phyloP scores from a whole-genome alignment of 2,113 vertebrate species.

The Bothrops jararaca region DNA sequence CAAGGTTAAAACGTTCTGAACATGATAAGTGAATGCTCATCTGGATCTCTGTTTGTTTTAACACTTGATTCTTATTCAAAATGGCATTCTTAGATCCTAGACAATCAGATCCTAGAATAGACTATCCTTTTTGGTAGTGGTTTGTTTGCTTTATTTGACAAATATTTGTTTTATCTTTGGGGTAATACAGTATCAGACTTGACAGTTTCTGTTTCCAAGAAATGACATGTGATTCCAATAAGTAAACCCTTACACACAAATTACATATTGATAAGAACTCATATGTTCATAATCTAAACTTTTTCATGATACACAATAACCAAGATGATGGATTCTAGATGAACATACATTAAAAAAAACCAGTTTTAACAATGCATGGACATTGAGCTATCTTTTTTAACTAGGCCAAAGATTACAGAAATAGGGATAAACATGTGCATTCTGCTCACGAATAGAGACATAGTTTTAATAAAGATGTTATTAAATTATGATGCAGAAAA shows the following conservation, averaged over 20 bases:
- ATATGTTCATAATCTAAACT: neutral
- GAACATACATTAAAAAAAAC: neutral
- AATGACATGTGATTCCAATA: neutral
- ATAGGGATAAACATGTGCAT: neutral
- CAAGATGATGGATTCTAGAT: neutral
- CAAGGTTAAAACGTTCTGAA: neutral
- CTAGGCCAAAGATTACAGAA: neutral
- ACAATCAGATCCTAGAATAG: neutral
- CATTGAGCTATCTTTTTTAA: neutral
- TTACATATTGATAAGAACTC: neutral
- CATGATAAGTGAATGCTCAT: neutral
- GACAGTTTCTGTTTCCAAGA: neutral
- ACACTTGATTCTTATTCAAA: neutral
- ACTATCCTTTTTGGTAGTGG: neutral
- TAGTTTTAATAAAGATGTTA: neutral
- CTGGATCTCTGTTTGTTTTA: neutral
- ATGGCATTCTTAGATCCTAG: neutral
- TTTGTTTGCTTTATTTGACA: neutral
- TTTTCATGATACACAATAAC: neutral
- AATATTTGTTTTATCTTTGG: neutral
- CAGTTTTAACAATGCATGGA: neutral
- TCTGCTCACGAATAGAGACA: neutral
- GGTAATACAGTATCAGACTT: neutral
- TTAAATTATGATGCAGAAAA: neutral
- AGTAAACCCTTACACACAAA: neutral